Percentiles rank a stretch among this genome's conserved stretches.
phyloP scores from a whole-genome alignment of 2,113 vertebrate species.

The Melanotaenia duboulayi region DNA sequence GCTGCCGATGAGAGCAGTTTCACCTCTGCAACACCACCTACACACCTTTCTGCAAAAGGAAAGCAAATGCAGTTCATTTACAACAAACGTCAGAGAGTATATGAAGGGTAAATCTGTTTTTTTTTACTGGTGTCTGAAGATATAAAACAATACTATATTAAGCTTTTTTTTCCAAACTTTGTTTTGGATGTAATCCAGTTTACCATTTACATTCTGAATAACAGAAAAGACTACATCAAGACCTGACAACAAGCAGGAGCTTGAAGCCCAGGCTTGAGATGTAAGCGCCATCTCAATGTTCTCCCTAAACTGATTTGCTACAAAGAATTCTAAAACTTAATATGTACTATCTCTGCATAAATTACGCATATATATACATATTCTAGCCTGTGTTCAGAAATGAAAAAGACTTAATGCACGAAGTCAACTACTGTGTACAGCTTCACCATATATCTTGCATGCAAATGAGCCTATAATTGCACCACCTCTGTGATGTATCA shows the following conservation, averaged over 20 bases:
- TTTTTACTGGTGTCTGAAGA: neutral
- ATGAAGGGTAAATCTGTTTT: slow-evolving; percentile 15
- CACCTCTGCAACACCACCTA: slow-evolving; percentile 27
- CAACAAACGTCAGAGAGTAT: neutral
- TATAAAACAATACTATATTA: slow-evolving; percentile 29
- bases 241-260: slow-evolving; percentile 47
- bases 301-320: slow-evolving; percentile 50
- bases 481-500: slow-evolving; percentile 49
- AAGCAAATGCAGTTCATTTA: neutral
- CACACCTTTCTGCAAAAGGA: neutral
- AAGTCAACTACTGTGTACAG: slow-evolving; percentile 50
- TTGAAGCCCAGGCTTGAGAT: slow-evolving; percentile 35
- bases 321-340: slow-evolving; percentile 51
- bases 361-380: slow-evolving; percentile 35
- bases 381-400: slow-evolving; percentile 31
- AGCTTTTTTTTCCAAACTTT: slow-evolving; percentile 24
- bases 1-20: slow-evolving; percentile 37
- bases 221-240: slow-evolving; percentile 12
- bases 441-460: slow-evolving; percentile 63
- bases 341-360: slow-evolving; percentile 39
- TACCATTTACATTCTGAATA: slow-evolving; percentile 30
- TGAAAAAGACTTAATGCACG: slow-evolving; percentile 42
- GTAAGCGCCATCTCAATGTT: slow-evolving; percentile 32
- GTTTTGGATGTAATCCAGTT: slow-evolving; percentile 48
- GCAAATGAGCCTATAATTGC: slow-evolving; percentile 73